Percentiles rank a stretch among this genome's conserved stretches.
These are phyloP conservation scores for Microctenopoma lineatum DNA, from an alignment of 2,797 vertebrate species.

Conservation along the genomic window DNA sequence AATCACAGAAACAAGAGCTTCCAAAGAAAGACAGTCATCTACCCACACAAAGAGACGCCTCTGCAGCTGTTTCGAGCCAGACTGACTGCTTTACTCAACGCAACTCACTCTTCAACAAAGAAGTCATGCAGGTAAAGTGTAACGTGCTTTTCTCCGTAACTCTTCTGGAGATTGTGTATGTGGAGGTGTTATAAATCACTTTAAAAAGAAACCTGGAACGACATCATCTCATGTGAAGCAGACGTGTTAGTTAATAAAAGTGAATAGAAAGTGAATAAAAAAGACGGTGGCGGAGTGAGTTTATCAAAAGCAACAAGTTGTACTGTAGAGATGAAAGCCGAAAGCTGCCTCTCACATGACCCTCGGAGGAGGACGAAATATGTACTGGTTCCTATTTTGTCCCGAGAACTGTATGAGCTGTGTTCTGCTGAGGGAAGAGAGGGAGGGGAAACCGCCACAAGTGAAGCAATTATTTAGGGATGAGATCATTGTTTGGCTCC, in stretches of 20 bases:
- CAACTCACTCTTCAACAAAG: conserved; percentile 79
- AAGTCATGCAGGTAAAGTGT: conserved; percentile 81
- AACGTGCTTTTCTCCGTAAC: too few species aligned
- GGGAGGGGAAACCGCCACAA: conserved; percentile 80
- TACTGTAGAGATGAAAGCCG: conserved; percentile 46
- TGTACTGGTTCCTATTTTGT: conserved; percentile 75
- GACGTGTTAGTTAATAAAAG: background rate
- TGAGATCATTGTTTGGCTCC: conserved; percentile 89
- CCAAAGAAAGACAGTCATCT: conserved; percentile 57
- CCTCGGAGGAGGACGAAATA: conserved; percentile 60
- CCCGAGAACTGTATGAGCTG: conserved; percentile 72
- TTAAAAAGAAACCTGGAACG: conserved; percentile 25
- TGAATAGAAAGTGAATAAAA: background rate
- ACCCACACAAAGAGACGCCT: conserved; percentile 41
- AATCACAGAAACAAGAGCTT: conserved; percentile 53
- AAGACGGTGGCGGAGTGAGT: conserved; percentile 16
- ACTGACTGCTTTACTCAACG: conserved; percentile 76
- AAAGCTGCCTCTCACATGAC: conserved; percentile 66
- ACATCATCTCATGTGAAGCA: conserved; percentile 28
- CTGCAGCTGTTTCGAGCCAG: conserved; percentile 43
- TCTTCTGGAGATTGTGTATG: conserved; percentile 1
- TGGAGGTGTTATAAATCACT: conserved; percentile 20
- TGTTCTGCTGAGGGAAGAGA: conserved; percentile 63
- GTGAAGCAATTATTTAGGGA: conserved; percentile 87
- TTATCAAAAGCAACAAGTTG: conserved; percentile 42